Evolutionary conservation across 1,140 invertebrate genomes (phyloP).

Genomic region (Bathynomus jamesi): DNA sequence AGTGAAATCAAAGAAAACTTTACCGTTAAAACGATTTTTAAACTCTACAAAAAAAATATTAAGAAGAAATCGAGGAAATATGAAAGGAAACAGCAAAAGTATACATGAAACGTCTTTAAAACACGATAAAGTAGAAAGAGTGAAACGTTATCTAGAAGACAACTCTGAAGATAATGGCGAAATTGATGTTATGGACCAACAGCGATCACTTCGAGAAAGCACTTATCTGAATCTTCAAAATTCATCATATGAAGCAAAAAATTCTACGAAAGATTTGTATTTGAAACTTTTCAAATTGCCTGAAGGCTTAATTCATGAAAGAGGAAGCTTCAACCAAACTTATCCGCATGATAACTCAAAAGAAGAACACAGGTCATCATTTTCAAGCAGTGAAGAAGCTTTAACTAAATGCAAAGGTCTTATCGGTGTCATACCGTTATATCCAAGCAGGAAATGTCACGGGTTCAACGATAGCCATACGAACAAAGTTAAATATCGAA

Average conservation of each 20-base stretch:
- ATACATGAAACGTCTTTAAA: no score
- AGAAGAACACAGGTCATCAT: conserved; percentile 70
- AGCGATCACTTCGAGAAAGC: not conserved
- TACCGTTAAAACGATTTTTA: no score
- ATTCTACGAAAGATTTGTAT: not conserved
- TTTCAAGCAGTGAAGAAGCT: conserved; percentile 65
- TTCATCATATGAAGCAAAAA: not conserved
- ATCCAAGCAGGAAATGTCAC: conserved; percentile 52
- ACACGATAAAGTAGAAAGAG: not conserved
- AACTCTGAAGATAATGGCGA: conserved; percentile 8
- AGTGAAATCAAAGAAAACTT: not conserved
- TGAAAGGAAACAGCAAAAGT: not conserved
- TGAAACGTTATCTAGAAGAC: not conserved
- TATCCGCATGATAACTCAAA: conserved; percentile 43
- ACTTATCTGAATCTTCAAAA: not conserved
- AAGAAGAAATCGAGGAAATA: conserved; percentile 20
- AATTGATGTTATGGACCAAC: not conserved
- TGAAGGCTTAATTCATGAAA: conserved; percentile 36
- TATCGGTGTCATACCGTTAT: conserved; percentile 60
- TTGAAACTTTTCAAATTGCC: conserved; percentile 6
- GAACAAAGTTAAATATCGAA: conserved; percentile 25
- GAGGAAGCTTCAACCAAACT: conserved; percentile 37
- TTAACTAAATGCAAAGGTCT: conserved; percentile 62
- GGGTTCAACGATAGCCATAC: conserved; percentile 12
- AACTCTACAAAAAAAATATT: no score